A percentile compares a stretch with the other conserved stretches of the same genome.
Conservation (phyloP, 1,140 invertebrate genomes). For the Pentalonia nigronervosa region DNA sequence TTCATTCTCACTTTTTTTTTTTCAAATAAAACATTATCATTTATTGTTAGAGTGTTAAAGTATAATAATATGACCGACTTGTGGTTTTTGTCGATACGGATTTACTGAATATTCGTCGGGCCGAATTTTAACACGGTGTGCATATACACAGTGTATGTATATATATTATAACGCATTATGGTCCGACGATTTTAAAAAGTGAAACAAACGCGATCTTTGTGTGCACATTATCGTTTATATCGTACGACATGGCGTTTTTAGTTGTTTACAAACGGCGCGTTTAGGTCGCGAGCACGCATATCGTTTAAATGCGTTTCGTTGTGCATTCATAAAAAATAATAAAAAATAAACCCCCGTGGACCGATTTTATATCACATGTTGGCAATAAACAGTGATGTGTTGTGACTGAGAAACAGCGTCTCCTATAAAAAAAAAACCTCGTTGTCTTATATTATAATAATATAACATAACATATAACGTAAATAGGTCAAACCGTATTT, state of each 20-base stretch:
- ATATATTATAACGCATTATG: background rate
- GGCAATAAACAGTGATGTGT: background rate
- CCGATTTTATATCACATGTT: constrained; percentile 19
- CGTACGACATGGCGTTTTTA: background rate
- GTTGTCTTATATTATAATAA: constrained; percentile 5
- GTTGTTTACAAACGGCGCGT: background rate
- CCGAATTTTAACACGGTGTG: background rate
- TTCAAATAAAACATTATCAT: background rate
- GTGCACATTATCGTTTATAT: background rate
- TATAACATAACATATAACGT: background rate
- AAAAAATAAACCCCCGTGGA: background rate
- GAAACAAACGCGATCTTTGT: constrained; percentile 23
- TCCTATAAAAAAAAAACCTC: background rate
- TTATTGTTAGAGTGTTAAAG: background rate
- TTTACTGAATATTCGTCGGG: background rate
- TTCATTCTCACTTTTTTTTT: background rate
- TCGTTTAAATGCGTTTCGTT: constrained; percentile 2
- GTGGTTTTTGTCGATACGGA: background rate
- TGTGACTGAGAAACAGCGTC: background rate
- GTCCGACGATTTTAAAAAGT: background rate
- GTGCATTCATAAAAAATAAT: constrained; percentile 17
- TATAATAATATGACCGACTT: background rate
- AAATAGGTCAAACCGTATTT: constrained; percentile 27
- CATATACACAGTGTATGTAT: background rate
- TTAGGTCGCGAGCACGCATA: background rate